Conservation (phyloP, 2,888 invertebrate species). For the Philopedon plagiatum region DNA sequence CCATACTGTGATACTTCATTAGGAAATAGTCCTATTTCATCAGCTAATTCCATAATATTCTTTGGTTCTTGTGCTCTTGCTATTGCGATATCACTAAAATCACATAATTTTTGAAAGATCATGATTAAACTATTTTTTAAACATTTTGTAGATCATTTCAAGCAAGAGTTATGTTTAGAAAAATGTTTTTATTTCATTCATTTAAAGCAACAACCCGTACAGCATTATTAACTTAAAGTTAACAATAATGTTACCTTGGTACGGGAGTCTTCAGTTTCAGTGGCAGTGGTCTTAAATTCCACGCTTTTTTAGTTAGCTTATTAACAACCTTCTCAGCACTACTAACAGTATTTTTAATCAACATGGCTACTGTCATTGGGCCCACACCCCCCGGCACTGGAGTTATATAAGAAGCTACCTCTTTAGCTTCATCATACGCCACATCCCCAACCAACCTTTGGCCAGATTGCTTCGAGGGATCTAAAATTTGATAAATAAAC, state of each 20-base stretch:
- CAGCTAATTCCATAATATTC: constrained; percentile 81
- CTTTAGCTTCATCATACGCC: constrained; percentile 83
- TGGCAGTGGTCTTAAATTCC: constrained; percentile 81
- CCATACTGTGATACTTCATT: constrained; percentile 93
- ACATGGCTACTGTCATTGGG: constrained; percentile 99
- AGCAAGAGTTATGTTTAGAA: too few relatives aligned
- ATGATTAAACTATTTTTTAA: too few relatives aligned
- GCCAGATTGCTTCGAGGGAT: constrained; percentile 83
- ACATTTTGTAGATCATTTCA: too few relatives aligned
- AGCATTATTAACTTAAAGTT: too few relatives aligned
- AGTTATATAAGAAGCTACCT: constrained; percentile 90
- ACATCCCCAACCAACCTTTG: constrained; percentile 96
- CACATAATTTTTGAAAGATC: too few relatives aligned
- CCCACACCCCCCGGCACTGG: constrained; percentile 98
- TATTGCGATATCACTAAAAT: constrained; percentile 87
- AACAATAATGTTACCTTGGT: constrained; percentile 79
- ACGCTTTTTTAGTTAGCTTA: constrained; percentile 73
- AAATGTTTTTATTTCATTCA: too few relatives aligned
- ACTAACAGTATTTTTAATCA: constrained; percentile 94
- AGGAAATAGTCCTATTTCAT: constrained; percentile 86
- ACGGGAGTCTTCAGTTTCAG: constrained; percentile 80
- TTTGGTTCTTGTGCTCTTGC: constrained; percentile 92
- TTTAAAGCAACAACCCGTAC: too few relatives aligned
- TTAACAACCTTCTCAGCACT: constrained; percentile 80
- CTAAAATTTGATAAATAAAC: constrained; percentile 67